Conservation (phyloP, 1,140 invertebrate genomes). For the Drosophila parvula region DNA sequence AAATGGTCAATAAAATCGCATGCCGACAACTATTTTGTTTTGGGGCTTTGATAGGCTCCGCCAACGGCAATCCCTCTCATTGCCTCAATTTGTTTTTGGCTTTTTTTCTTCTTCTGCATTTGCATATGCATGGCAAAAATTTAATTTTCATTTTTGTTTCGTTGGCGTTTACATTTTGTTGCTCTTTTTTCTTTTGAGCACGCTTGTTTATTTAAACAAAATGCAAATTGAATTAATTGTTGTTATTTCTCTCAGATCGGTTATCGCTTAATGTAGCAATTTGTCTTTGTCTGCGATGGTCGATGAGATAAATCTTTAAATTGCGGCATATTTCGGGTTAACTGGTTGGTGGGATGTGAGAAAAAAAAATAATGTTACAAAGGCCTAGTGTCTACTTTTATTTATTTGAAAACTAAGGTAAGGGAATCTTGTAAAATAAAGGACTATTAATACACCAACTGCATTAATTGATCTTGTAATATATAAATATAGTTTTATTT, state of each 20-base stretch:
- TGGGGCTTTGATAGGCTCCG: constrained; percentile 62
- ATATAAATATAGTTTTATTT: no score
- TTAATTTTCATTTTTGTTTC: constrained; percentile 44
- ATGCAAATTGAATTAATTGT: constrained; percentile 80
- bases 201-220: constrained; percentile 66
- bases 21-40: constrained; percentile 73
- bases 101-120: constrained; percentile 44
- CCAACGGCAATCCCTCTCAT: constrained; percentile 17
- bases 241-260: constrained; percentile 72
- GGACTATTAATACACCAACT: neutral
- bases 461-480: no score
- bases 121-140: constrained; percentile 70
- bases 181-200: constrained; percentile 10
- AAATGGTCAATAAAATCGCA: constrained; percentile 84
- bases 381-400: fast-evolving
- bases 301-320: constrained; percentile 53
- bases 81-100: constrained; percentile 32
- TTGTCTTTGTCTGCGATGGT: constrained; percentile 67
- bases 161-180: constrained; percentile 21
- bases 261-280: constrained; percentile 75
- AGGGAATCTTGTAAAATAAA: no score
- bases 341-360: constrained; percentile 5
- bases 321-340: constrained; percentile 30
- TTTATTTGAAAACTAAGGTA: neutral
- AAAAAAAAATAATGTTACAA: neutral